phyloP scores from a whole-genome alignment of 2,113 vertebrate genomes.

The Alethe diademata region DNA sequence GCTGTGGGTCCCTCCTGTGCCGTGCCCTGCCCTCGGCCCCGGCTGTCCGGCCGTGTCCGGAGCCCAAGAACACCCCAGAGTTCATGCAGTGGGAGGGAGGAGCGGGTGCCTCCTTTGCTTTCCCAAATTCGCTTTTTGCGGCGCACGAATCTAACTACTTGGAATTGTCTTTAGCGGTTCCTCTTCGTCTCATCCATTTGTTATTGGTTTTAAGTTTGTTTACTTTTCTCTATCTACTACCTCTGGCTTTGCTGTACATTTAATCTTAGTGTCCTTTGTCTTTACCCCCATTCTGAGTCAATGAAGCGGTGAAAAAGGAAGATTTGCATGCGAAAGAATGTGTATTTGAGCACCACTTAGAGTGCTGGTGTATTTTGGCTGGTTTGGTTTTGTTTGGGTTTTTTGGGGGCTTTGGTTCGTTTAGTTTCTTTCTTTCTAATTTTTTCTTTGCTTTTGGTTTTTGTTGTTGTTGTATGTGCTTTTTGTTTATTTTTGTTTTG shows the following conservation, averaged over 20 bases:
- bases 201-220: neutral
- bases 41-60: neutral
- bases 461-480: neutral
- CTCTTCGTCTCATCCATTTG: neutral
- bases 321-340: neutral
- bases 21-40: too few species aligned
- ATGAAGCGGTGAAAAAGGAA: neutral
- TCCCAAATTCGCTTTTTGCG: neutral
- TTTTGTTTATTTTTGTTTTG: neutral
- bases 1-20: neutral
- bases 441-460: neutral
- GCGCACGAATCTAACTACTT: neutral
- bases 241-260: neutral
- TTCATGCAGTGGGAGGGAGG: neutral
- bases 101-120: neutral
- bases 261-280: neutral
- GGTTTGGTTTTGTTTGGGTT: neutral
- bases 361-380: neutral
- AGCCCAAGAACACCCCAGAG: neutral
- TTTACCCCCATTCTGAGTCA: neutral
- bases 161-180: neutral
- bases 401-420: neutral
- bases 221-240: neutral
- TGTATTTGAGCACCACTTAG: neutral
- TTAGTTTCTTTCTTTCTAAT: too few species aligned